Percentiles rank a stretch among this genome's conserved stretches.
Evolutionary conservation across 92 coral and sea anemone genomes (phyloP).

Genomic region (Metridium senile): DNA sequence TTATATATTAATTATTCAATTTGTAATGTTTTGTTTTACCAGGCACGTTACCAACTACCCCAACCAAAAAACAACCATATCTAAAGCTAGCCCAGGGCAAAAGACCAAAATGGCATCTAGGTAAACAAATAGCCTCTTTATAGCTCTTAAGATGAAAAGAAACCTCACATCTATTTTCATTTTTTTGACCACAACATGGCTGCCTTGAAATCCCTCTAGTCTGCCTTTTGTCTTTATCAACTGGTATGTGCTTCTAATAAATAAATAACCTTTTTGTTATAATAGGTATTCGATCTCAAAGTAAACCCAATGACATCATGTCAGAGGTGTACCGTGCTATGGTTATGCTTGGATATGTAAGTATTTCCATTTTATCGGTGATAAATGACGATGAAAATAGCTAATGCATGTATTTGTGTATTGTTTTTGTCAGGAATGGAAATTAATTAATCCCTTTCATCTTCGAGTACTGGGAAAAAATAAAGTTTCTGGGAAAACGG

Average conservation of each 20-base stretch:
- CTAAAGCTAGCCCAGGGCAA: constrained; percentile 86
- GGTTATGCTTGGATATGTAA: constrained; percentile 95
- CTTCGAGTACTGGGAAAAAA: constrained; percentile 81
- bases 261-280: not conserved
- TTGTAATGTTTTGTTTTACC: not conserved
- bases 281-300: constrained; percentile 95
- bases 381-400: not conserved
- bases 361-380: constrained; percentile 29
- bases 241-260: no score
- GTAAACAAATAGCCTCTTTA: constrained; percentile 27
- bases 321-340: constrained; percentile 97
- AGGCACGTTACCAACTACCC: constrained; percentile 65
- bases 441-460: constrained; percentile 90
- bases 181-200: no score
- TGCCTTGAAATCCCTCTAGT: no score
- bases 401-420: not conserved
- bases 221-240: no score
- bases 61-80: constrained; percentile 86
- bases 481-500: constrained; percentile 85
- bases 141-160: not conserved
- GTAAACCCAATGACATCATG: constrained; percentile 98
- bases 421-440: constrained; percentile 78
- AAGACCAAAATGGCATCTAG: constrained; percentile 99
- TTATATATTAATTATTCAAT: no score
- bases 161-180: not conserved